These are phyloP conservation scores for Polydrusus pterygomalis DNA, from an alignment of 2,888 invertebrate species.

Conservation along the genomic window DNA sequence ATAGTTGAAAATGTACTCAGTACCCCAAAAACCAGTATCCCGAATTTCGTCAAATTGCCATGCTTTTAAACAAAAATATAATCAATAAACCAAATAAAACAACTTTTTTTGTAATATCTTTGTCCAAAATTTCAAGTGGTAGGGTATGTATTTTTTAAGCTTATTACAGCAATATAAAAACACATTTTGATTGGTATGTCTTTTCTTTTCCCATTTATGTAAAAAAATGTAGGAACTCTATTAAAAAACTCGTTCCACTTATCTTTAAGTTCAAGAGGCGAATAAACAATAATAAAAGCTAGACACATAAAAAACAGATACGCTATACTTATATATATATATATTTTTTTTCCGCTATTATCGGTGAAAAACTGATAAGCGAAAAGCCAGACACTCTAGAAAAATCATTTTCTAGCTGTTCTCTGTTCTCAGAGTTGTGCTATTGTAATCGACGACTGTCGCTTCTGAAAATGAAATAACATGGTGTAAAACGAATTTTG, in stretches of 20 bases:
- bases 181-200: no score
- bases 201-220: no score
- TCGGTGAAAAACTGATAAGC: constrained; percentile 3
- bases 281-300: constrained; percentile 46
- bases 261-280: background rate
- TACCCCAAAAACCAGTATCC: no score
- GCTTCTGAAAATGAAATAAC: background rate
- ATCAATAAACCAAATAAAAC: no score
- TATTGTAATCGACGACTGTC: background rate
- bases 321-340: background rate
- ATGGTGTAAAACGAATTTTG: background rate
- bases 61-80: no score
- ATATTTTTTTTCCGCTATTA: background rate
- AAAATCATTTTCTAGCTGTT: background rate
- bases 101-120: no score
- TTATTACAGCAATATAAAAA: no score
- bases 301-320: constrained; percentile 37
- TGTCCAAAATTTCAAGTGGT: no score
- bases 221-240: background rate
- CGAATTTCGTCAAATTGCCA: no score
- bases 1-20: no score
- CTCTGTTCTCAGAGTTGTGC: background rate
- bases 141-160: no score
- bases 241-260: constrained; percentile 9
- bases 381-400: background rate